Base-by-base conservation (phyloP, 2,888 invertebrate species). In the Theretra japonica region DNA sequence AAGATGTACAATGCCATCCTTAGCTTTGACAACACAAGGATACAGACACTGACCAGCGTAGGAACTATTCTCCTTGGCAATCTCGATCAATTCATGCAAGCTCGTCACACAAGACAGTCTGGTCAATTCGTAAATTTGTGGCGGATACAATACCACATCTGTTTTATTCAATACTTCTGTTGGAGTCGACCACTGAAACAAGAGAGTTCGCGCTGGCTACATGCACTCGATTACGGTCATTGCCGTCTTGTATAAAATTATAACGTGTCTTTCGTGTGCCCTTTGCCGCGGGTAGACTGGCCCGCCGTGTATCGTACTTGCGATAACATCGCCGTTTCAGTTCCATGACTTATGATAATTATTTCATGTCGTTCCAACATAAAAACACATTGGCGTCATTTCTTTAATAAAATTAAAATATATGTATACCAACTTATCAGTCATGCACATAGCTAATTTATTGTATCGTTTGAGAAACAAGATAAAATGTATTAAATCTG, bases 111-210 rank as follows among this genome's bases (percentile, higher is more conserved):
- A 94, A 0, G 94, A 86, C 30, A 97, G 88, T 69, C 96, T 95
- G 17, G 94, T 93, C 1, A 97, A 86, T 90, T 98, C 98, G 85
- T 97, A 97, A 70, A 95, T 87, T 88, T 98, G 98, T 0, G 98
- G 98, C 2, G 97, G 96, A 68, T 96, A 96, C 19, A 98, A 82
- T 71, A 89, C 83, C 28, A 95, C 81, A 73, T 94, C 85, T 30
- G 88, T 85, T 8, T 86, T 85, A n/a, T 88, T 80, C 72, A 96
- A 80, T 69, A 95, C 86, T 72, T 95, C 94, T 7, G 87, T 81
- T 1, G 97, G 96, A 19, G 89, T 89, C 59, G 92, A 91, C 97
- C 97, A 97, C 97, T 97, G 83, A 48, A 95, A 94, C 69, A 57
- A 17, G 41, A 72, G 50, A 53, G 17, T 5, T 23, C n/a, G 53